Conservation (phyloP, 2,888 invertebrate genomes). For the Bedellia somnulentella region DNA sequence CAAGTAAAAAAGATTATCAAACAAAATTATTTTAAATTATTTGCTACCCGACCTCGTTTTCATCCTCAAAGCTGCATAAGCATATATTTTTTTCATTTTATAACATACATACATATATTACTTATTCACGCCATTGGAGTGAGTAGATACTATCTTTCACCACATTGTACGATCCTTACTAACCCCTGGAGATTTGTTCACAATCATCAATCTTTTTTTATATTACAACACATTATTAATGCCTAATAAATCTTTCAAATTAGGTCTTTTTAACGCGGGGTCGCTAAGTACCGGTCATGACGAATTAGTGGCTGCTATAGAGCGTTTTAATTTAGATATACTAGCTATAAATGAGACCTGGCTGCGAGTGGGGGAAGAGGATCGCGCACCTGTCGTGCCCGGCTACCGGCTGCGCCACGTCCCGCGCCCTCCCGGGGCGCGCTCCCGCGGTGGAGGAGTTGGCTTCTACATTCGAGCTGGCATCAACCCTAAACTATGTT, state of each 20-base stretch:
- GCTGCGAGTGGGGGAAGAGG: neutral
- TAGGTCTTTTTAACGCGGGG: neutral
- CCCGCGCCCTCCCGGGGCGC: neutral
- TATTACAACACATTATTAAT: too few relatives aligned
- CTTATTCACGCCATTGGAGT: too few relatives aligned
- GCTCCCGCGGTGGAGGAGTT: neutral
- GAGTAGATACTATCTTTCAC: too few relatives aligned
- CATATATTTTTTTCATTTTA: too few relatives aligned
- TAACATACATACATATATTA: too few relatives aligned
- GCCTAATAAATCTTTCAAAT: neutral
- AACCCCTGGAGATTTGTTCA: too few relatives aligned
- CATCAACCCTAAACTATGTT: neutral
- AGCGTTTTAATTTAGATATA: neutral
- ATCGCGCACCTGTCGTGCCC: neutral
- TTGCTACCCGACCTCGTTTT: too few relatives aligned
- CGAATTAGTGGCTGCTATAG: neutral
- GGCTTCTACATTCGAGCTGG: neutral
- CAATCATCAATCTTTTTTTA: too few relatives aligned
- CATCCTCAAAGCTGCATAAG: too few relatives aligned
- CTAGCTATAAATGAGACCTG: conserved; percentile 1
- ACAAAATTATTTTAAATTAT: too few relatives aligned
- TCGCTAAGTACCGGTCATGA: conserved; percentile 1
- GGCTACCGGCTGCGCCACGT: conserved; percentile 2
- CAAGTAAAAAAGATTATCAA: too few relatives aligned
- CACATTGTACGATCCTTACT: too few relatives aligned